These are phyloP conservation scores for Hyphantria cunea DNA, from an alignment of 1,140 invertebrate species.

Conservation along the genomic window DNA sequence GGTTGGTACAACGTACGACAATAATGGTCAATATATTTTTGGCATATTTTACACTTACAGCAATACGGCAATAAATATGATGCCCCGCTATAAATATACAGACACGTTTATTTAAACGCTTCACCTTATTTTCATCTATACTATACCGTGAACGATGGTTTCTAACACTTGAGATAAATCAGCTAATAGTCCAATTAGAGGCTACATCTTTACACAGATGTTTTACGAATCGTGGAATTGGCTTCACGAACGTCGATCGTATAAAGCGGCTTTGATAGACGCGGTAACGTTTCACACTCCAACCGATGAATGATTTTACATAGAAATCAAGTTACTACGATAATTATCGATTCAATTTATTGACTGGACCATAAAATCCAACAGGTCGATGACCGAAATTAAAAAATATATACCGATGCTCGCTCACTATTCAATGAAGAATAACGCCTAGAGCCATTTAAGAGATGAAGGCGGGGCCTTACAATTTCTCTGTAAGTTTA, in stretches of 20 bases:
- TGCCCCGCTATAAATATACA: conserved; percentile 6
- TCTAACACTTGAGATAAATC: conserved; percentile 46
- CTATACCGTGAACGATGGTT: conserved; percentile 31
- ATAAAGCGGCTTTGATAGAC: conserved; percentile 40
- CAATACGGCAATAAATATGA: too few relatives aligned
- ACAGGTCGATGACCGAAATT: conserved; percentile 59
- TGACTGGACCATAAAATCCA: conserved; percentile 64
- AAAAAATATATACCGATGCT: conserved; percentile 53
- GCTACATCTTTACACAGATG: conserved; percentile 42
- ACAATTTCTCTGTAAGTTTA: conserved; percentile 65
- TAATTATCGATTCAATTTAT: conserved; percentile 70
- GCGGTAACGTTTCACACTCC: conserved; percentile 54
- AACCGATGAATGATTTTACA: conserved; percentile 61
- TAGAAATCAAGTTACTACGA: conserved; percentile 58
- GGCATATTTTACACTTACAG: too few relatives aligned
- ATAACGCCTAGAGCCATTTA: conserved; percentile 64
- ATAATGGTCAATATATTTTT: too few relatives aligned
- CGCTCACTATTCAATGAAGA: conserved; percentile 61
- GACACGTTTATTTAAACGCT: conserved; percentile 16
- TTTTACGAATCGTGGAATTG: conserved; percentile 48
- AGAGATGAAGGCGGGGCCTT: conserved; percentile 51
- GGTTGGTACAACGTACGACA: too few relatives aligned
- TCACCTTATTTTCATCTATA: conserved; percentile 9
- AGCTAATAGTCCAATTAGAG: conserved; percentile 49
- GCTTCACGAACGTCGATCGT: conserved; percentile 17